Evolutionary conservation across 2,888 invertebrate genomes (phyloP).

Genomic region (Encarsia formosa): DNA sequence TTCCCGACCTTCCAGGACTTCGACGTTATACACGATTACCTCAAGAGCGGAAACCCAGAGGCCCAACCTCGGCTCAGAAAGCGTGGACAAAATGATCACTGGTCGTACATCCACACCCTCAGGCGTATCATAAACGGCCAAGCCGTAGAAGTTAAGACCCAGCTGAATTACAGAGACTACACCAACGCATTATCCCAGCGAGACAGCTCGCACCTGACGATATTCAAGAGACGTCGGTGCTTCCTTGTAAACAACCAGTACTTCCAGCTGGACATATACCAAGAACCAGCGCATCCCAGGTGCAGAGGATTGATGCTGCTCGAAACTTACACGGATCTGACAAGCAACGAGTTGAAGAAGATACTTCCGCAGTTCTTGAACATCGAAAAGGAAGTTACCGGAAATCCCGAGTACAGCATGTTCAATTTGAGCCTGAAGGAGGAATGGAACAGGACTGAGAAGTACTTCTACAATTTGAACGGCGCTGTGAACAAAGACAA

Average conservation of each 20-base stretch:
- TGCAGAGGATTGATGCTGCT: constrained; percentile 85
- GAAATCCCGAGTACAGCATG: constrained; percentile 93
- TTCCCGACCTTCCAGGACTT: constrained; percentile 95
- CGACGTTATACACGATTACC: constrained; percentile 94
- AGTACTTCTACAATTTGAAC: constrained; percentile 67
- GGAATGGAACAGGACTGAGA: constrained; percentile 84
- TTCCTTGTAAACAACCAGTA: constrained; percentile 97
- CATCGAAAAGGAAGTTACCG: constrained; percentile 87
- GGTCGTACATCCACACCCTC: constrained; percentile 91
- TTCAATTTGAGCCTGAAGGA: constrained; percentile 90
- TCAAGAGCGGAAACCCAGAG: constrained; percentile 83
- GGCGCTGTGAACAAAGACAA: too few species aligned
- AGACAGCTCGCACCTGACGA: constrained; percentile 89
- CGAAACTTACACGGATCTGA: constrained; percentile 89
- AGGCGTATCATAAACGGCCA: constrained; percentile 83
- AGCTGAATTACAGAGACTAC: constrained; percentile 88
- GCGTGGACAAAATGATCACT: constrained; percentile 85
- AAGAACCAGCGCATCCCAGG: constrained; percentile 89
- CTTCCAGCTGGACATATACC: constrained; percentile 94
- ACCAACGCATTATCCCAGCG: constrained; percentile 84
- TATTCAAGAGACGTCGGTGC: constrained; percentile 90
- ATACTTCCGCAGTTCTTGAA: constrained; percentile 76
- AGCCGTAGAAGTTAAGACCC: constrained; percentile 91
- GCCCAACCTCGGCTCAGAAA: constrained; percentile 88
- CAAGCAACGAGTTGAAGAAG: constrained; percentile 60